A percentile compares a stretch with the other conserved stretches of the same genome.
phyloP scores from a whole-genome alignment of 2,797 vertebrate species.

The Fundulus diaphanus region DNA sequence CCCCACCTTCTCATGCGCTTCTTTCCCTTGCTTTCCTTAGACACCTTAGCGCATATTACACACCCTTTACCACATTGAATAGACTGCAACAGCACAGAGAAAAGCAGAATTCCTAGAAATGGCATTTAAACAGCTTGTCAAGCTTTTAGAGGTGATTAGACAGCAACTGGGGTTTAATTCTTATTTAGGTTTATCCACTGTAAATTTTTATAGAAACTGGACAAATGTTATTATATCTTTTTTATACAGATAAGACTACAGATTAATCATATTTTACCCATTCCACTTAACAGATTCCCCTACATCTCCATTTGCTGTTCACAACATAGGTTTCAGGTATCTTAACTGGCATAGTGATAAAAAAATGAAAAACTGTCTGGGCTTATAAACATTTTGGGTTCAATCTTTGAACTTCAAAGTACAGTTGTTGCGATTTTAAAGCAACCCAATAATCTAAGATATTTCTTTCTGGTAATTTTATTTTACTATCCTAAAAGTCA shows the following conservation, averaged over 20 bases:
- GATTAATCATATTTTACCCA: not conserved
- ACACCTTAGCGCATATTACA: slow-evolving; percentile 51
- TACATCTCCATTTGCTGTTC: too few relatives aligned
- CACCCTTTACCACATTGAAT: slow-evolving; percentile 22
- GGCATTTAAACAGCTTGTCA: slow-evolving; percentile 11
- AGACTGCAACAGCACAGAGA: not conserved
- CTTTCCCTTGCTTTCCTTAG: slow-evolving; percentile 45
- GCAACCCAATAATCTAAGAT: not conserved
- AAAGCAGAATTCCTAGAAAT: not conserved
- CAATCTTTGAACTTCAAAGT: not conserved
- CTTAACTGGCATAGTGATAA: not conserved
- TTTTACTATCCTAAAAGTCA: not conserved
- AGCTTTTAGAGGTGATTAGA: not conserved
- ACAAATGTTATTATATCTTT: not conserved
- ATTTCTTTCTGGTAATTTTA: not conserved
- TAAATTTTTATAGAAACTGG: slow-evolving; percentile 45
- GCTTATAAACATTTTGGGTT: not conserved
- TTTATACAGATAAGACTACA: not conserved
- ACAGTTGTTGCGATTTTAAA: not conserved
- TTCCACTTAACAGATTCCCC: not conserved
- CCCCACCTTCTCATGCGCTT: slow-evolving; percentile 30
- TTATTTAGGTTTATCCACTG: slow-evolving; percentile 36
- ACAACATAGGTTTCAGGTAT: not conserved
- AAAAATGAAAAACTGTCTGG: not conserved
- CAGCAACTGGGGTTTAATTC: not conserved